Evolutionary conservation across 2,797 vertebrate genomes (phyloP).

Genomic region (Erethizon dorsatum): DNA sequence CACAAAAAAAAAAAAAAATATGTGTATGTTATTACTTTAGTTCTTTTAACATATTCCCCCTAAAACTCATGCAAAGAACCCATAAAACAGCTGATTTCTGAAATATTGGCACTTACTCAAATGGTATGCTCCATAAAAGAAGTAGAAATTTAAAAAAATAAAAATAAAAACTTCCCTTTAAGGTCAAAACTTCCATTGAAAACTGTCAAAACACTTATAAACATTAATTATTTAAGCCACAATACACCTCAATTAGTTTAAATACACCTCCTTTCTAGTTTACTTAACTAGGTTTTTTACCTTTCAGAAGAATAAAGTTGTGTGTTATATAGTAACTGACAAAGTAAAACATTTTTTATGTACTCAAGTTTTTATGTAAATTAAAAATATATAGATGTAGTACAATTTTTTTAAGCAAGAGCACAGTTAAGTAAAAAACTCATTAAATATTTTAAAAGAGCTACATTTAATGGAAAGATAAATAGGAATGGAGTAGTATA

Average conservation of each 20-base stretch:
- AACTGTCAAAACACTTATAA: constrained; percentile 44
- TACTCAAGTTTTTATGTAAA: constrained; percentile 25
- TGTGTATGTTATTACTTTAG: not conserved
- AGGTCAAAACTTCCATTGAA: constrained; percentile 52
- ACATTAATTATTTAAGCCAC: constrained; percentile 65
- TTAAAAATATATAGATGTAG: constrained; percentile 14
- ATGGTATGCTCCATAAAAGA: not conserved
- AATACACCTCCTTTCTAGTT: not conserved
- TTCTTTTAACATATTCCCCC: not conserved
- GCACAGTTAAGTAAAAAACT: constrained; percentile 31
- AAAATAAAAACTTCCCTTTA: constrained; percentile 40
- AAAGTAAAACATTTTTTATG: not conserved
- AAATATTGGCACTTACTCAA: not conserved
- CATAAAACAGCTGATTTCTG: not conserved
- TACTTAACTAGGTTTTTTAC: constrained; percentile 49
- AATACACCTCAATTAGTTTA: not conserved
- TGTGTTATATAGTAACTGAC: not conserved
- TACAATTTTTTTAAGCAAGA: not conserved
- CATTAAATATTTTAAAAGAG: not conserved
- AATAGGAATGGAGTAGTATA: not conserved
- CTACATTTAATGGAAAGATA: not conserved
- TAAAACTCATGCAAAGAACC: constrained; percentile 12
- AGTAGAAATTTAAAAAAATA: not conserved
- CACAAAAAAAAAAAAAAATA: no score
- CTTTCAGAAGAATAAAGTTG: not conserved